Percentiles rank a stretch among this genome's conserved stretches.
phyloP scores from a whole-genome alignment of 1,140 invertebrate genomes.

The Drosophila serrata region DNA sequence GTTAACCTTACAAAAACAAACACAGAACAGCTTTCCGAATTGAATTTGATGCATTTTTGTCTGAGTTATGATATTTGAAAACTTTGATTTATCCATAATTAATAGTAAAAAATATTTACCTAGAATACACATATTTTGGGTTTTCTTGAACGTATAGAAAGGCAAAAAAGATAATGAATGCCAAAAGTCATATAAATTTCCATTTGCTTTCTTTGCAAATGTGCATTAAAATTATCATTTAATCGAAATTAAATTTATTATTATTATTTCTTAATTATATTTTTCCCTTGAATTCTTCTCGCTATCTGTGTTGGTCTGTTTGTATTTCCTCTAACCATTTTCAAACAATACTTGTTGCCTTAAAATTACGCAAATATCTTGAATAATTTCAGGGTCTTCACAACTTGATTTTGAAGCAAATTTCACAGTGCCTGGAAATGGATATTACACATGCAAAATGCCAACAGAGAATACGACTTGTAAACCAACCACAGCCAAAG shows the following conservation, averaged over 20 bases:
- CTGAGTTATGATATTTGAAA: too few relatives aligned
- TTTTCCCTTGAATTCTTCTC: not conserved
- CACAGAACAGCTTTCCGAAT: too few relatives aligned
- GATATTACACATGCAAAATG: not conserved
- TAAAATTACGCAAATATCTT: constrained; percentile 32
- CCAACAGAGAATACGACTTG: not conserved
- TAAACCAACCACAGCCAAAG: constrained; percentile 13
- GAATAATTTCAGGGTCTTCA: not conserved
- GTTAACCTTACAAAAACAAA: too few relatives aligned
- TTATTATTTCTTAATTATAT: not conserved
- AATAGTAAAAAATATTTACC: too few relatives aligned
- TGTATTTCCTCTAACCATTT: constrained; percentile 12
- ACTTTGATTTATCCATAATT: too few relatives aligned
- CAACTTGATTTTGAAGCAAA: not conserved
- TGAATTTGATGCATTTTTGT: too few relatives aligned
- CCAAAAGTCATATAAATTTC: too few relatives aligned
- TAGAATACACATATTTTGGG: too few relatives aligned
- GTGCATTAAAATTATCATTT: not conserved
- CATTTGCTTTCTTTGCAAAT: too few relatives aligned
- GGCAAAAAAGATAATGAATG: too few relatives aligned
- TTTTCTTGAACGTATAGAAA: too few relatives aligned
- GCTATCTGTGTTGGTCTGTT: not conserved
- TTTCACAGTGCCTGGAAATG: not conserved
- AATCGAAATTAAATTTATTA: not conserved
- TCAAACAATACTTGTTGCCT: constrained; percentile 68